Evolutionary conservation across 2,888 invertebrate species (phyloP).

Genomic region (Plebejus anna): DNA sequence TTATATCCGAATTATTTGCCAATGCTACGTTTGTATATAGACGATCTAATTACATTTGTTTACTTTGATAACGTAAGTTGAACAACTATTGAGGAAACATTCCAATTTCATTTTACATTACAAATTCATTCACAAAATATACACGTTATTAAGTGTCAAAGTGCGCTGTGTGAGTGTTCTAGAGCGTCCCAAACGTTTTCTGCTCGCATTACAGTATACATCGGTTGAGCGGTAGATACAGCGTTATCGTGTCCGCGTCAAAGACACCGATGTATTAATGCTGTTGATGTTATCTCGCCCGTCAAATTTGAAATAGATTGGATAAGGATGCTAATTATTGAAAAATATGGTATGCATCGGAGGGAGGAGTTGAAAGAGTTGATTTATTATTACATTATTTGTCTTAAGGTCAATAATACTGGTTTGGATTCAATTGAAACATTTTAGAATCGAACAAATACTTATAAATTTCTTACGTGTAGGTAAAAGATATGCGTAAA

Average conservation of each 20-base stretch:
- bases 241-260: slow-evolving; percentile 49
- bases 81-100: too few species aligned
- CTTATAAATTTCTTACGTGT: too few species aligned
- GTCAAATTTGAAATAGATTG: slow-evolving; percentile 65
- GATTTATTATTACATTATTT: slow-evolving; percentile 11
- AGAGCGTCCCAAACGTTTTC: not conserved
- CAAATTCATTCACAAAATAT: not conserved
- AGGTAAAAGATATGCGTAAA: too few species aligned
- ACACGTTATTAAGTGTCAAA: not conserved
- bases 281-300: slow-evolving; percentile 52
- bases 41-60: not conserved
- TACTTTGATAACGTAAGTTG: too few species aligned
- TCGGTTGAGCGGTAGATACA: slow-evolving; percentile 35
- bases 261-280: slow-evolving; percentile 44
- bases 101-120: not conserved
- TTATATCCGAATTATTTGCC: slow-evolving; percentile 9
- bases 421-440: not conserved
- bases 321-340: slow-evolving; percentile 48
- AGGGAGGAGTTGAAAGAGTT: slow-evolving; percentile 15
- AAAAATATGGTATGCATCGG: slow-evolving; percentile 34
- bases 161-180: not conserved
- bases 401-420: not conserved
- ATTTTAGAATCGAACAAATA: too few species aligned
- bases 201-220: slow-evolving; percentile 29
- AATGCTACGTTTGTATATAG: not conserved